Evolutionary conservation across 2,113 vertebrate genomes (phyloP).

Genomic region (Cochlearius cochlearius): DNA sequence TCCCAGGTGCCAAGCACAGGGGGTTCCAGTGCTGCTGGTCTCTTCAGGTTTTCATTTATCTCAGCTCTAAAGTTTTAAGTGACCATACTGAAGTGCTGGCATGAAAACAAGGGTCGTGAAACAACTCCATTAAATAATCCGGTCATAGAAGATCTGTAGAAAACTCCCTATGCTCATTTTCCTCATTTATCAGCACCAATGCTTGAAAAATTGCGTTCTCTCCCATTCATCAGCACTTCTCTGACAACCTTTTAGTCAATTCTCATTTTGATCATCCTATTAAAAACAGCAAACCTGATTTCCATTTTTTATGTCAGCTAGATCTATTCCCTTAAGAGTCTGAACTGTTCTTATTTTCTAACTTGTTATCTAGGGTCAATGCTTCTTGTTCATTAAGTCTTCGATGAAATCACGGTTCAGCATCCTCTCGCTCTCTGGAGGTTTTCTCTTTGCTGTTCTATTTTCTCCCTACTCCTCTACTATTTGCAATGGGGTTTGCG

Average conservation of each 20-base stretch:
- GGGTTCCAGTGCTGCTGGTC: background rate
- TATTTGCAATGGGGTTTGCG: background rate
- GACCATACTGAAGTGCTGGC: background rate
- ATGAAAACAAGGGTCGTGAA: background rate
- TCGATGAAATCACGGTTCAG: background rate
- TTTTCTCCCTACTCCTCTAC: background rate
- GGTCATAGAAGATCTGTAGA: too few species aligned
- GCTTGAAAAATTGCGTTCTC: background rate
- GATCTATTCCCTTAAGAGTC: background rate
- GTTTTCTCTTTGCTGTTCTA: background rate
- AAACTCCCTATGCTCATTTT: too few species aligned
- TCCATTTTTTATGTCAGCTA: background rate
- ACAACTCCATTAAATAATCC: background rate
- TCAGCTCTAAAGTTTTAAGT: background rate
- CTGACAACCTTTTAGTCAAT: background rate
- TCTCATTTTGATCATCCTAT: background rate
- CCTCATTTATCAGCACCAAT: background rate
- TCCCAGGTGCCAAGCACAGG: background rate
- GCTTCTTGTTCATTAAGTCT: background rate
- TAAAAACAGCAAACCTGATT: background rate
- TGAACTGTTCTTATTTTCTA: background rate
- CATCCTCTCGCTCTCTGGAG: background rate
- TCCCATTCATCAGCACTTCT: background rate
- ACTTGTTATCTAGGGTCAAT: background rate
- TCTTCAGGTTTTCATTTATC: background rate